A percentile compares a stretch with the other conserved stretches of the same genome.
Evolutionary conservation across 2,797 vertebrate genomes (phyloP).

Genomic region (Merluccius polli): DNA sequence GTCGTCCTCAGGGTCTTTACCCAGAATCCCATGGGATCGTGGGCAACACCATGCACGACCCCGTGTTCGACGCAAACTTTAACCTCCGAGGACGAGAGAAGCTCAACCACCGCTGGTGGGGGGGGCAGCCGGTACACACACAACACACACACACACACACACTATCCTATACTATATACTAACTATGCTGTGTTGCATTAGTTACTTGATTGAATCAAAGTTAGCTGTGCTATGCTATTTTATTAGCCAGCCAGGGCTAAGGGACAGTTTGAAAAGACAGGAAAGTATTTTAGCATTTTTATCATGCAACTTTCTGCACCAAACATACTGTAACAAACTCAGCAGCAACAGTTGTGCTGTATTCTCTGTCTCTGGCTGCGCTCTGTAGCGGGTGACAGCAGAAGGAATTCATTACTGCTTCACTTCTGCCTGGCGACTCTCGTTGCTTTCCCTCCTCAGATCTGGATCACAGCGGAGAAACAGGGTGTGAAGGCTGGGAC

Average conservation of each 20-base stretch:
- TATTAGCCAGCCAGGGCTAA: no score
- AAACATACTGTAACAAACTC: no score
- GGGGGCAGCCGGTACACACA: conserved; percentile 91
- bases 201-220: background rate
- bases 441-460: conserved; percentile 63
- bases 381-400: no score
- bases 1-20: conserved; percentile 84
- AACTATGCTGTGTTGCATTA: no score
- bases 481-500: conserved; percentile 93
- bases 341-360: no score
- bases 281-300: no score
- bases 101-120: conserved; percentile 98
- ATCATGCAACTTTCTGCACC: no score
- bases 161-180: no score
- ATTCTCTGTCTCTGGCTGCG: no score
- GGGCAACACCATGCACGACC: conserved; percentile 98
- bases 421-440: no score
- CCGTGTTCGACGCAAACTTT: conserved; percentile 92
- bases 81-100: conserved; percentile 91
- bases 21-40: conserved; percentile 98
- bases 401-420: no score
- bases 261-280: no score
- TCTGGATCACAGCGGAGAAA: conserved; percentile 94
- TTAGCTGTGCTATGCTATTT: background rate
- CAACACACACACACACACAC: background rate